Evolutionary conservation across 2,797 vertebrate species (phyloP).

Genomic region (Borostomias antarcticus): DNA sequence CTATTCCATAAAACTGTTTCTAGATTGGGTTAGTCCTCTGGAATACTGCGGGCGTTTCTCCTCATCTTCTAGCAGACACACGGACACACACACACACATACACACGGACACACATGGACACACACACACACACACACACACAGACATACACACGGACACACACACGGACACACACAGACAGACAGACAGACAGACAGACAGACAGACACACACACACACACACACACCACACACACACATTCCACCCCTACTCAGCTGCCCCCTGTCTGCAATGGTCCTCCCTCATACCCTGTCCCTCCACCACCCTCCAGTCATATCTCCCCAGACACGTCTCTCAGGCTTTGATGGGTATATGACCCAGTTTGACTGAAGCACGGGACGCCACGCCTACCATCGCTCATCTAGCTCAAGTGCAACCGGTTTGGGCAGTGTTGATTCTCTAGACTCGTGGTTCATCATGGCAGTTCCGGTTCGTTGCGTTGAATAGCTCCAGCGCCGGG

Average conservation of each 20-base stretch:
- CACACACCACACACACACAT: not conserved
- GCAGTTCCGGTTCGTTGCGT: too few relatives aligned
- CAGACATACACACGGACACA: constrained; percentile 14
- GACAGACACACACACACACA: not conserved
- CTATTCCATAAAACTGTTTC: constrained; percentile 67
- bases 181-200: constrained; percentile 47
- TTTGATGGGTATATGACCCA: constrained; percentile 36
- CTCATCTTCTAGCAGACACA: constrained; percentile 47
- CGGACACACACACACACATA: constrained; percentile 30
- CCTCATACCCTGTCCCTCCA: constrained; percentile 19
- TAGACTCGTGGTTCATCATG: too few relatives aligned
- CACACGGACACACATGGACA: too few relatives aligned
- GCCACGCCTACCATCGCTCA: not conserved
- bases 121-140: not conserved
- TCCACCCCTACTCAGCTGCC: constrained; percentile 26
- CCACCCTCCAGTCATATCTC: constrained; percentile 38
- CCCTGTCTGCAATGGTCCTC: constrained; percentile 37
- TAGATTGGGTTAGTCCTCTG: constrained; percentile 46
- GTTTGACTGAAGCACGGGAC: not conserved
- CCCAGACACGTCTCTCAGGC: constrained; percentile 38
- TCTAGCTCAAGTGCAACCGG: not conserved
- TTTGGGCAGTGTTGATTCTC: too few relatives aligned
- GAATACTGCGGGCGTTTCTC: constrained; percentile 50
- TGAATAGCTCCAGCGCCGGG: too few relatives aligned
- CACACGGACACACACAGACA: constrained; percentile 42